A percentile compares a stretch with the other conserved stretches of the same genome.
phyloP scores from a whole-genome alignment of 2,797 vertebrate species.

The Smutsia gigantea region DNA sequence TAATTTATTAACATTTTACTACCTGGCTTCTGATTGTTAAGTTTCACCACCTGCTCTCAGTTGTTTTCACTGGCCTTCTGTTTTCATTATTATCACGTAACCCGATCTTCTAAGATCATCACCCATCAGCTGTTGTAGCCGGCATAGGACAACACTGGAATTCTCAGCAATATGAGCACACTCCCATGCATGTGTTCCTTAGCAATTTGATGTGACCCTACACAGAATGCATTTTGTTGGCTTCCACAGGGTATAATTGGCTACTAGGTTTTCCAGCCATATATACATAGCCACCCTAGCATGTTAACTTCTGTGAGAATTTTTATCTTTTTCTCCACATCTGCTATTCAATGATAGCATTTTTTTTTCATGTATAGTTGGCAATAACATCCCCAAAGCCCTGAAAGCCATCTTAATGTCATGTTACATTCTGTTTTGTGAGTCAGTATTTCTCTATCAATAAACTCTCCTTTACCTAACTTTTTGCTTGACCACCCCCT shows the following conservation, averaged over 20 bases:
- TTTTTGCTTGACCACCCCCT: neutral
- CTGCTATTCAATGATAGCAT: neutral
- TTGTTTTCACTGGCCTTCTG: neutral
- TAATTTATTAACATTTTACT: neutral
- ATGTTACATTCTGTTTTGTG: neutral
- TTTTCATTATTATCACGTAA: neutral
- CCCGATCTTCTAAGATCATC: neutral
- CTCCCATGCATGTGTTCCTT: neutral
- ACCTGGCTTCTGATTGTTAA: neutral
- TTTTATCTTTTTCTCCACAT: neutral
- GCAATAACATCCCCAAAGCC: neutral
- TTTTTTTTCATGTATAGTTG: neutral
- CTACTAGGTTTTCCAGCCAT: neutral
- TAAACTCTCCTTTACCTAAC: neutral
- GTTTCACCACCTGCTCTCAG: neutral
- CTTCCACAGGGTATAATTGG: neutral
- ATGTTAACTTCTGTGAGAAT: neutral
- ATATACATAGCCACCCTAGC: neutral
- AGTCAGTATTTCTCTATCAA: neutral
- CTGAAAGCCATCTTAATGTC: neutral
- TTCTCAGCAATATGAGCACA: neutral
- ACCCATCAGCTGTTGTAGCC: neutral
- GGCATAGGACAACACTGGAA: neutral
- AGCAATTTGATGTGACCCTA: neutral
- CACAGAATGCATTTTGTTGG: no score